Evolutionary conservation across 2,113 vertebrate species (phyloP), one percentile per base, ranked within the genome.

Genomic region (Pimephales promelas): DNA sequence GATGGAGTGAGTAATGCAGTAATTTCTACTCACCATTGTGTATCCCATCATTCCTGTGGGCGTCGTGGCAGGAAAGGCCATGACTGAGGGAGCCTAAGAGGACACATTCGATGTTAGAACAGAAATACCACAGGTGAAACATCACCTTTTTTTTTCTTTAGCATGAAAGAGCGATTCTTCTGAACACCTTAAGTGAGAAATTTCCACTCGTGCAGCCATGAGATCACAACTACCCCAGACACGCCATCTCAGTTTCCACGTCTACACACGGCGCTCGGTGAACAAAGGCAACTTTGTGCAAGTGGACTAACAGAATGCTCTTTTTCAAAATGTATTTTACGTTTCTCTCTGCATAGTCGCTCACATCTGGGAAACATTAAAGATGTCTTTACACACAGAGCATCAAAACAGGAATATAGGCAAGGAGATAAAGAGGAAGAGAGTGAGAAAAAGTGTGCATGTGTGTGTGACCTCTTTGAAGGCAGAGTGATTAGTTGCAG

Each of bases 41-140:
- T 97, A 99, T 93, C 95, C 95, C 95, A 97, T 95, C 94, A 98
- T 97, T 89, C 97, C 97, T 2, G 96, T 97, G 6, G 97, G 97
- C 31, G 97, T 98, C 52, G 97, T 98, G 89, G 96, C 96, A 89
- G 97, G 97, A 90, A 96, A 99, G 24, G 97, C 96, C 96, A 99
- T 96, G 85, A 98, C 94, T 40, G 97, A 97, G 9, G 97, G 96
- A 49, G 97, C 96, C 97, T 99, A 89, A 87, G 34, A 88, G 28
- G 75, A 93, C 85, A 92, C 16, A 81, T 77, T 73, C 54, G 79
- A 84, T 86, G 62, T 71, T 59, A 89, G 62, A 72, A 34, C 22
- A 47, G 10, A 79, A 88, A 86, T 59, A 52, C 10, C 80, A 62
- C 54, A 74, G 64, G 72, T 78, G 73, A 40, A 74, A 64, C 54